These are phyloP conservation scores for Eupelmus urozonus DNA, from an alignment of 2,888 invertebrate species.

Conservation along the genomic window DNA sequence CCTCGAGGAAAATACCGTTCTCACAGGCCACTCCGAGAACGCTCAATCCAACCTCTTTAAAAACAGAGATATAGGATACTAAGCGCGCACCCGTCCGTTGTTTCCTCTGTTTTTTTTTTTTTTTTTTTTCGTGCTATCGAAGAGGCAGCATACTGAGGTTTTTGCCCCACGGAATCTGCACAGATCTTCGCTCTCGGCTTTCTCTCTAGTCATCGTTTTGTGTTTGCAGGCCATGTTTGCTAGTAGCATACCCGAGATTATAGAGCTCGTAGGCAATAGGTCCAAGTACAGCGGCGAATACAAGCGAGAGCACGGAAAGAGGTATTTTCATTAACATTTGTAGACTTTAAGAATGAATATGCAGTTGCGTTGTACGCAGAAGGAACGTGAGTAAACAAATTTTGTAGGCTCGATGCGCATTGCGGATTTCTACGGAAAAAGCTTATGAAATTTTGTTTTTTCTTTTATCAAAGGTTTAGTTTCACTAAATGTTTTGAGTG, in stretches of 20 bases:
- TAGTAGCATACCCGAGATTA: conserved; percentile 99
- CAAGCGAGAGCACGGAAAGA: conserved; percentile 99
- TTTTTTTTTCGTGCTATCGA: not conserved
- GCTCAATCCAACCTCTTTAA: not conserved
- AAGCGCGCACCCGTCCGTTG: not conserved
- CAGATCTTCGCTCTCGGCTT: conserved; percentile 22
- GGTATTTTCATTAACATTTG: conserved; percentile 81
- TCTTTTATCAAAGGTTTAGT: no score
- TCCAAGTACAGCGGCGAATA: conserved; percentile 99
- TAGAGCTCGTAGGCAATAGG: conserved; percentile 99
- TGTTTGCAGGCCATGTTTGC: conserved; percentile 99
- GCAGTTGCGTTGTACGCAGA: not conserved
- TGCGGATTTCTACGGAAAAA: no score
- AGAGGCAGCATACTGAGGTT: no score
- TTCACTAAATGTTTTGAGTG: no score
- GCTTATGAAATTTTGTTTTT: no score
- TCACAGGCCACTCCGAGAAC: not conserved
- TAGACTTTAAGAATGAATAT: not conserved
- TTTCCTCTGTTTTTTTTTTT: not conserved
- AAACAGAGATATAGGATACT: not conserved
- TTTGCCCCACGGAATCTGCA: no score
- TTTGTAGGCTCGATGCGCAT: conserved; percentile 19
- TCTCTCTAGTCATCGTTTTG: conserved; percentile 74
- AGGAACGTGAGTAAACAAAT: conserved; percentile 36
- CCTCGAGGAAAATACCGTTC: no score